Evolutionary conservation across 1,140 invertebrate species (phyloP).

Genomic region (Spodoptera frugiperda): DNA sequence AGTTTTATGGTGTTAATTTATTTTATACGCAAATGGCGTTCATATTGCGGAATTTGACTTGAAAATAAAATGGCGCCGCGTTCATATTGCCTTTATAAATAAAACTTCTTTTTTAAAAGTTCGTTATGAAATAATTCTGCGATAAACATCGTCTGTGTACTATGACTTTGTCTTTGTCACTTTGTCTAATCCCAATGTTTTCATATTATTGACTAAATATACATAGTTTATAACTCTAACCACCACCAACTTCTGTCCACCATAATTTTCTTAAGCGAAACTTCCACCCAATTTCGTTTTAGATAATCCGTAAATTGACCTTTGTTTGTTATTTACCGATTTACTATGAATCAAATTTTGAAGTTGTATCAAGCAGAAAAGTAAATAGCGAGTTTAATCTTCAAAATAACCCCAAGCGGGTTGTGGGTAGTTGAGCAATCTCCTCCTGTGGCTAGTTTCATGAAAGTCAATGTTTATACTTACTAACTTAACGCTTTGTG

Average conservation of each 20-base stretch:
- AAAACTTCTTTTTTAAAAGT: too few relatives aligned
- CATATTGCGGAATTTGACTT: neutral
- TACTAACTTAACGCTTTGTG: conserved; percentile 3
- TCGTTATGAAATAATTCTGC: too few relatives aligned
- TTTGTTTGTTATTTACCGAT: conserved; percentile 46
- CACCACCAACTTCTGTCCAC: neutral
- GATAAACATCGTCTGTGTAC: too few relatives aligned
- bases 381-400: conserved; percentile 44
- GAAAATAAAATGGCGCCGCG: neutral
- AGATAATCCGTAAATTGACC: conserved; percentile 42
- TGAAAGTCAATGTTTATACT: conserved; percentile 35
- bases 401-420: conserved; percentile 18
- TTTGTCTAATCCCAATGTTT: too few relatives aligned
- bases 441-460: conserved; percentile 12
- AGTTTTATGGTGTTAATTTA: conserved; percentile 14
- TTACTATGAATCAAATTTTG: conserved; percentile 45
- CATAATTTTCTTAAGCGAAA: conserved; percentile 17
- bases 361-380: conserved; percentile 35
- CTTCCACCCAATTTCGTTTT: conserved; percentile 19
- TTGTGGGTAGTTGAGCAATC: conserved; percentile 20
- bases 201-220: too few relatives aligned
- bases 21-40: conserved; percentile 6
- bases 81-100: too few relatives aligned
- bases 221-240: neutral
- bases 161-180: too few relatives aligned